A percentile compares a stretch with the other conserved stretches of the same genome.
Evolutionary conservation across 2,113 vertebrate species (phyloP).

Genomic region (Pomatostomus ruficeps): DNA sequence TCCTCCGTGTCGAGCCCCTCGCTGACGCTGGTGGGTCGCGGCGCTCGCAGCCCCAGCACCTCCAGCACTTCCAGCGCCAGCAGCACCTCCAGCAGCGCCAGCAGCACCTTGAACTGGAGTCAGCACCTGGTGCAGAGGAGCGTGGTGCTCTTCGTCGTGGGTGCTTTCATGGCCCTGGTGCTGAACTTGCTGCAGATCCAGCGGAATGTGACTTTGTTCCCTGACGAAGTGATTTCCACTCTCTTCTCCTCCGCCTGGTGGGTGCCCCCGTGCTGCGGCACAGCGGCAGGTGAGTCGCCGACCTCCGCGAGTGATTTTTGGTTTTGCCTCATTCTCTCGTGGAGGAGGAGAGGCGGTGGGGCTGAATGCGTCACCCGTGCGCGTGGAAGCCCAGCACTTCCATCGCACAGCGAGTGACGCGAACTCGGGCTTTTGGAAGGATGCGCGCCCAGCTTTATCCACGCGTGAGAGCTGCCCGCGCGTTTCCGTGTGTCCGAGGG

Average conservation of each 20-base stretch:
- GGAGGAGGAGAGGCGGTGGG: background rate
- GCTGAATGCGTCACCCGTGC: background rate
- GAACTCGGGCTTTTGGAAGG: too few species aligned
- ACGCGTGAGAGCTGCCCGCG: background rate
- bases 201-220: constrained; percentile 89
- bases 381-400: background rate
- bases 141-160: constrained; percentile 90
- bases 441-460: background rate
- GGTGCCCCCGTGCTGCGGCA: constrained; percentile 95
- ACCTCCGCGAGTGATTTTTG: background rate
- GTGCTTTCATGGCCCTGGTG: constrained; percentile 90
- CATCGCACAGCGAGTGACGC: background rate
- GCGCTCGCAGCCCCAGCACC: background rate
- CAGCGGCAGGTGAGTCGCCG: constrained; percentile 86
- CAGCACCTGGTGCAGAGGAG: constrained; percentile 85
- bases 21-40: background rate
- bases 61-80: background rate
- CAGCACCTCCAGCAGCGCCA: background rate
- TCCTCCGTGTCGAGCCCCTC: constrained; percentile 6
- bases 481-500: background rate
- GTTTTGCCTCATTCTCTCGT: too few species aligned
- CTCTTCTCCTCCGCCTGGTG: constrained; percentile 96
- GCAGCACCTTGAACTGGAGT: constrained; percentile 66
- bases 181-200: constrained; percentile 95
- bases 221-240: constrained; percentile 89